Evolutionary conservation across 2,797 vertebrate genomes (phyloP), one percentile per base, ranked within the genome.

Genomic region (Natrix natrix): DNA sequence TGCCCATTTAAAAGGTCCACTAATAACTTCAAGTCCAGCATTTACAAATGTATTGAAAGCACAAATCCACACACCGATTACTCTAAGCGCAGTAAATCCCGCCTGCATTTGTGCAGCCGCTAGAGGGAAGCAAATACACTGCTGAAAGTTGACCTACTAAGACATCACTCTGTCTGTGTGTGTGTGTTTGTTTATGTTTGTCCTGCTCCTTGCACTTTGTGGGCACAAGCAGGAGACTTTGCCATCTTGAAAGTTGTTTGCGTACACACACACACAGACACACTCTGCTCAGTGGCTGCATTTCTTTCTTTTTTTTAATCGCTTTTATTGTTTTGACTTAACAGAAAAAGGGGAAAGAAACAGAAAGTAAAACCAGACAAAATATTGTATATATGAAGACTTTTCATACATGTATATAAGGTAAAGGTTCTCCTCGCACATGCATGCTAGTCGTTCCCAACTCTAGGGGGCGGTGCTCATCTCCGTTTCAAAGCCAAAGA

Each of bases 41-140:
- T 48, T 83, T 83, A 12, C 37, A 83, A 24, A 83, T 24, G 43
- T 5, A 22, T 24, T 83, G 10, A 11, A 24, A 48, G 20, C 37
- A 24, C 10, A 83, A 43, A 83, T 83, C 37, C 37, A 24, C 20
- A 24, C 17, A 4, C 7, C 8, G 7, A 37, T 3, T 1, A 14
- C 3, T 43, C 74, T 43, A 22, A 22, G 20, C 10, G 20, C 37
- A 43, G 37, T 5, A 43, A 24, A 8, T 83, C 78, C 78, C 24
- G 43, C 43, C 32, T 78, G 37, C 37, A 22, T 43, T 8, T 78
- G 8, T 10, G 8, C 5, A 13, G 92, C 92, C 92, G 5, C 90
- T 74, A 93, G 92, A 86, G 74, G 92, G 92, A 43, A 89, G 91
- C 37, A 92, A 13, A 86, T 32, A 7, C 26, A 28, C 60, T 24